Conservation (phyloP, 2,888 invertebrate species). For the Octonoba sinensis region DNA sequence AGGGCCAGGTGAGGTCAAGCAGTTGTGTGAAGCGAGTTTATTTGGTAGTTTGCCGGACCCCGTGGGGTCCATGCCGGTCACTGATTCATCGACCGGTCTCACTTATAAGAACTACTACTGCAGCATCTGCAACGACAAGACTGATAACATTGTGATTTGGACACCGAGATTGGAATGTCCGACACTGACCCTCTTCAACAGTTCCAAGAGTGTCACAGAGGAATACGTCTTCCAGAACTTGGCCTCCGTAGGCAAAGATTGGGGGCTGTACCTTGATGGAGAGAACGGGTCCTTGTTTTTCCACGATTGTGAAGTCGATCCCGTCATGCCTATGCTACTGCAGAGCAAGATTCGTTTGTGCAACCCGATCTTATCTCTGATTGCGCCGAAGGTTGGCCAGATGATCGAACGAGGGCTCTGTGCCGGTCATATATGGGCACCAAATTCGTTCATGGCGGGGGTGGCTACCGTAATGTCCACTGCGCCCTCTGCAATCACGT, state of each 20-base stretch:
- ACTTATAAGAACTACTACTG: conserved; percentile 71
- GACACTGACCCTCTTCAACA: conserved; percentile 23
- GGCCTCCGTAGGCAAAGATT: conserved; percentile 66
- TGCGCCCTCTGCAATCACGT: conserved; percentile 73
- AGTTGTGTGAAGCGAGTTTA: conserved; percentile 65
- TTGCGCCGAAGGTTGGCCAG: conserved; percentile 71
- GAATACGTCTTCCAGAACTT: conserved; percentile 66
- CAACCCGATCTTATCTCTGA: conserved; percentile 68
- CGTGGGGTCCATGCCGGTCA: conserved; percentile 70
- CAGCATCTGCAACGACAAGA: conserved; percentile 72
- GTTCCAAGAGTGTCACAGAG: conserved; percentile 62
- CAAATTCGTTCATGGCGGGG: conserved; percentile 69
- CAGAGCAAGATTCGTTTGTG: conserved; percentile 71
- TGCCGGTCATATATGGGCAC: conserved; percentile 73
- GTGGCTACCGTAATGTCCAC: conserved; percentile 72
- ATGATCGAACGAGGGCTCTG: conserved; percentile 69
- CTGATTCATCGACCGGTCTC: conserved; percentile 69
- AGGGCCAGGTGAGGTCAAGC: conserved; percentile 67
- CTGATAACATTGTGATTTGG: conserved; percentile 70
- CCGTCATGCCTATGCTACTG: conserved; percentile 70
- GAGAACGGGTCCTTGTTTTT: conserved; percentile 66
- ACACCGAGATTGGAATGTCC: conserved; percentile 70
- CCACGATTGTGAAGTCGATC: conserved; percentile 71
- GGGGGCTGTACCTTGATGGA: conserved; percentile 52
- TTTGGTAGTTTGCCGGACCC: conserved; percentile 68